A percentile compares a stretch with the other conserved stretches of the same genome.
phyloP scores from a whole-genome alignment of 2,113 vertebrate species.

The Tragelaphus buxtoni region DNA sequence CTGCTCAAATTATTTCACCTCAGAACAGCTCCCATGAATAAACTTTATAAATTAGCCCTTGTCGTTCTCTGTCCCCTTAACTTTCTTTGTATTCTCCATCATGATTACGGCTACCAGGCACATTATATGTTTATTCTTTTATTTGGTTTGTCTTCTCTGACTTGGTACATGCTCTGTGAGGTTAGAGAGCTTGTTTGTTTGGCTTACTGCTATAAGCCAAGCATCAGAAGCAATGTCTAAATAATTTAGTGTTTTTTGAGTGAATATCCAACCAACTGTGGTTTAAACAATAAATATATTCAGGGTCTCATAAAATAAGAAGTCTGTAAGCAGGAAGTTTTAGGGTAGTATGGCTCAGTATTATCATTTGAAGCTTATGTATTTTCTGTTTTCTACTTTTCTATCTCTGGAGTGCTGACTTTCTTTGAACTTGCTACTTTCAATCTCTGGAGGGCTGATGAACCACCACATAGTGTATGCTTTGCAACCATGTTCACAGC shows the following conservation, averaged over 20 bases:
- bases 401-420: not conserved
- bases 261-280: not conserved
- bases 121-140: not conserved
- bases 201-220: not conserved
- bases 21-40: not conserved
- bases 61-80: not conserved
- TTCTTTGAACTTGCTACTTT: not conserved
- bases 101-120: not conserved
- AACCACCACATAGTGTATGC: not conserved
- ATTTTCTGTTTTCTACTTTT: not conserved
- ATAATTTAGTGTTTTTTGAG: constrained; percentile 24
- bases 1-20: not conserved
- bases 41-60: not conserved
- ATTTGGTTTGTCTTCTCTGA: not conserved
- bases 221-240: not conserved
- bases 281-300: constrained; percentile 12
- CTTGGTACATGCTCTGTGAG: not conserved
- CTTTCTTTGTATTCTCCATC: not conserved
- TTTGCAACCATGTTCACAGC: not conserved
- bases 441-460: not conserved
- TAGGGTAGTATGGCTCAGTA: not conserved
- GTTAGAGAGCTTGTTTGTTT: not conserved
- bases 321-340: not conserved
- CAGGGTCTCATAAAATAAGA: not conserved
- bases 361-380: not conserved